Conservation (phyloP, 37 sponge, comb jelly and placozoan genomes). For the Haliclona indistincta region DNA sequence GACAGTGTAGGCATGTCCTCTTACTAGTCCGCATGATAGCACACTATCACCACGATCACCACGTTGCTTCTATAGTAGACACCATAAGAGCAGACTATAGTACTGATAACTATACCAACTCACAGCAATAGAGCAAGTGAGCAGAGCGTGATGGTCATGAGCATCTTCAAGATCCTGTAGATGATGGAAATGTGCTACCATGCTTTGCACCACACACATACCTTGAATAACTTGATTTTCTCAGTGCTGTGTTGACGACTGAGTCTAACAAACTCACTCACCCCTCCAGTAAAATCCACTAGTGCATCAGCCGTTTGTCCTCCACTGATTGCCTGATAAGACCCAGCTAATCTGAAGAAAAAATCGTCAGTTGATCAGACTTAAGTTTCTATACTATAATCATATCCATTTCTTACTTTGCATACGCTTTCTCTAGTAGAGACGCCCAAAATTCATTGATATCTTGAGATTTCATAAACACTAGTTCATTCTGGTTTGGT, state of each 20-base stretch:
- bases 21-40: constrained; percentile 74
- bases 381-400: not conserved
- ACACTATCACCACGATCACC: constrained; percentile 44
- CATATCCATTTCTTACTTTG: constrained; percentile 66
- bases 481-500: constrained; percentile 49
- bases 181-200: not conserved
- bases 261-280: constrained; percentile 62
- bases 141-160: constrained; percentile 41
- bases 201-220: too few relatives aligned
- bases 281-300: constrained; percentile 93
- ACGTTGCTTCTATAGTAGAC: constrained; percentile 34
- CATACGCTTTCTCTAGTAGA: constrained; percentile 95
- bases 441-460: constrained; percentile 97
- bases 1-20: constrained; percentile 79
- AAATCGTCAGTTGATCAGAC: not conserved
- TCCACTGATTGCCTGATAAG: constrained; percentile 70
- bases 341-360: constrained; percentile 69
- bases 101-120: constrained; percentile 5
- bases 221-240: too few relatives aligned
- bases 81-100: too few relatives aligned
- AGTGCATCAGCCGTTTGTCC: constrained; percentile 89
- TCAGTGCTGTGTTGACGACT: constrained; percentile 28
- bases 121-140: constrained; percentile 61
- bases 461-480: constrained; percentile 77
- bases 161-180: constrained; percentile 44